phyloP scores from a whole-genome alignment of 2,113 vertebrate species.

The Damaliscus lunatus region DNA sequence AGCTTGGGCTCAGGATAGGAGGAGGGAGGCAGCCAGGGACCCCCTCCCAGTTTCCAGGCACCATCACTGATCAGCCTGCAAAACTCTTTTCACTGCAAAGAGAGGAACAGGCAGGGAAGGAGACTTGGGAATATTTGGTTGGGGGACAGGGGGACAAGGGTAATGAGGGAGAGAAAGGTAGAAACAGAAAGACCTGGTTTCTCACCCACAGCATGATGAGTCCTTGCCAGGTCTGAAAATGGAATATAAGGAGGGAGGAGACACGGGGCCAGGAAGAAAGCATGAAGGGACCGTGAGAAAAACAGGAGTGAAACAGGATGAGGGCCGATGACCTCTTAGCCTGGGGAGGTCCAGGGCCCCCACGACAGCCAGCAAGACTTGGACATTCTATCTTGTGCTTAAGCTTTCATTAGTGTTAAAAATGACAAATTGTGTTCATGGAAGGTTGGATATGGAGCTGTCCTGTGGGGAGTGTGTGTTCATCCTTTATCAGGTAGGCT shows the following conservation, averaged over 20 bases:
- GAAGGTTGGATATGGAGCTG: background rate
- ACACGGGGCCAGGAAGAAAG: fast-evolving
- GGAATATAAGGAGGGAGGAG: background rate
- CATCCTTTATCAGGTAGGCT: background rate
- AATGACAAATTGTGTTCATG: background rate
- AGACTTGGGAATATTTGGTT: background rate
- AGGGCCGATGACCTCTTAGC: background rate
- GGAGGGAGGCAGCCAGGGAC: too few relatives aligned
- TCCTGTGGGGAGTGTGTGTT: background rate
- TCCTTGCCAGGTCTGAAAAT: background rate
- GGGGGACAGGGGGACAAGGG: background rate
- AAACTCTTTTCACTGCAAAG: background rate
- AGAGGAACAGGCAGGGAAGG: background rate
- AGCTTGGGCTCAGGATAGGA: background rate
- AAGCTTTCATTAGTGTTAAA: background rate
- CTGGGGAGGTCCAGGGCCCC: background rate
- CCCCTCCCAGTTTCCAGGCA: background rate
- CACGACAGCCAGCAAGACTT: fast-evolving
- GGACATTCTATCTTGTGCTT: background rate
- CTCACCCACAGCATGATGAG: too few relatives aligned
- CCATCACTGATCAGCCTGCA: background rate
- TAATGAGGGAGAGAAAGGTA: background rate
- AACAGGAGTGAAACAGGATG: background rate
- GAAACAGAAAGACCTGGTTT: background rate
- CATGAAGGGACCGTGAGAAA: background rate